Conservation (phyloP, 2,888 invertebrate species). For the Argyresthia albistria region DNA sequence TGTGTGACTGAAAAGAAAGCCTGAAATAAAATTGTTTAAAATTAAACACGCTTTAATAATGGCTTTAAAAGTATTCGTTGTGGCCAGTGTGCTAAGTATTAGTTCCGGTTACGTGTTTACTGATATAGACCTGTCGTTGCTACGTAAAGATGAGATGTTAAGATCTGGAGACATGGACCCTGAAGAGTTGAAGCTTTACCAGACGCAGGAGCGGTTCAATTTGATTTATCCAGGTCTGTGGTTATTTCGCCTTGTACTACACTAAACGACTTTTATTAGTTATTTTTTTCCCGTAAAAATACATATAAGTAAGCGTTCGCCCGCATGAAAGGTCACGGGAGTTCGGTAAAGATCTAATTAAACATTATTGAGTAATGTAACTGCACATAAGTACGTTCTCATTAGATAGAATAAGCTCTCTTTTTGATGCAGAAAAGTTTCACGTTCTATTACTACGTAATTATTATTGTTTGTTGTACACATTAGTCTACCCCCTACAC, state of each 20-base stretch:
- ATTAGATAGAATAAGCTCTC: no score
- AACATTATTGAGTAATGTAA: no score
- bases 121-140: conserved; percentile 13
- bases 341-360: no score
- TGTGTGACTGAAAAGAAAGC: neutral
- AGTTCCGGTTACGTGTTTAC: conserved; percentile 23
- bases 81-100: neutral
- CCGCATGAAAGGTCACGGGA: no score
- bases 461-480: no score
- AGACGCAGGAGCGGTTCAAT: conserved; percentile 11
- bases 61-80: neutral
- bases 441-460: no score
- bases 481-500: no score
- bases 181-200: neutral
- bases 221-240: conserved; percentile 15
- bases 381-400: no score
- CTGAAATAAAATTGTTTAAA: neutral
- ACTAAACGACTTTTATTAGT: neutral
- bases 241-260: neutral
- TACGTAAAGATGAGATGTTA: neutral
- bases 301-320: no score
- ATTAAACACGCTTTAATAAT: neutral
- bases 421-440: no score
- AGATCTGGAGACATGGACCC: no score
- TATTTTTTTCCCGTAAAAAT: neutral